Evolutionary conservation across 2,797 vertebrate species (phyloP).

Genomic region (Squalus acanthias): DNA sequence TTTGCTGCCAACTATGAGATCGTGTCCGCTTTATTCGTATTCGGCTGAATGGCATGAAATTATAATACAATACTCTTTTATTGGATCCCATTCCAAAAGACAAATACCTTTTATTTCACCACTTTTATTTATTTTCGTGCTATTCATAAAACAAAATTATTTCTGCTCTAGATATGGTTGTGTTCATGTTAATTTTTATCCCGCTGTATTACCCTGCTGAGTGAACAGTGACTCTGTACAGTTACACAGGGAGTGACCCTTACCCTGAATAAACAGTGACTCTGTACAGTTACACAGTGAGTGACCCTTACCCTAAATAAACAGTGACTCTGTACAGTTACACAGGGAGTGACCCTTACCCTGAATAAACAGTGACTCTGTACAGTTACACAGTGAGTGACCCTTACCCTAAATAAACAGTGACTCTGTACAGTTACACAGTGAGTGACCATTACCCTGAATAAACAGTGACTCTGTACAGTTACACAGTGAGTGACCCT

Average conservation of each 20-base stretch:
- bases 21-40: not conserved
- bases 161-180: not conserved
- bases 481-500: no score
- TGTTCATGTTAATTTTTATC: not conserved
- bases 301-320: no score
- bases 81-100: not conserved
- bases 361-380: no score
- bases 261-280: no score
- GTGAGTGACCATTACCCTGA: not conserved
- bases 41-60: not conserved
- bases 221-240: not conserved
- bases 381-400: no score
- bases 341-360: no score
- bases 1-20: not conserved
- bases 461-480: not conserved
- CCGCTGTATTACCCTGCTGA: no score
- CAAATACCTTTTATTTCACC: not conserved
- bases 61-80: not conserved
- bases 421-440: no score
- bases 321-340: no score
- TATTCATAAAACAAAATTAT: not conserved
- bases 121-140: not conserved
- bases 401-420: no score
- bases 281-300: no score
- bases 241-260: not conserved